phyloP scores from a whole-genome alignment of 2,888 invertebrate species.

The Nineta flava region DNA sequence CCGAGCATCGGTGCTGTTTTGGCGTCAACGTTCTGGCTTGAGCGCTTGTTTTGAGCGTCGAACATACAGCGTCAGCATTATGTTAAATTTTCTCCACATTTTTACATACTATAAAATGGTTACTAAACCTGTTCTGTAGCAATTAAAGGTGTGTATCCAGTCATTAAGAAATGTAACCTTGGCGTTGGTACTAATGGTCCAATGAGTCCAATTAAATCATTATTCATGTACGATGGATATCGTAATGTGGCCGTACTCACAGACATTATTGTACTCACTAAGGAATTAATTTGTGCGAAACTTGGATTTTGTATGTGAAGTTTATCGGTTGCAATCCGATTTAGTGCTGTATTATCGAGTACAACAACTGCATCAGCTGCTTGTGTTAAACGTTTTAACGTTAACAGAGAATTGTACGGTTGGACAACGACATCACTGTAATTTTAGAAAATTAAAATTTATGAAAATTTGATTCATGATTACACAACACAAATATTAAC shows the following conservation, averaged over 20 bases:
- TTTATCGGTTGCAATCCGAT: slow-evolving; percentile 82
- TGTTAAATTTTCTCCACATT: too few relatives aligned
- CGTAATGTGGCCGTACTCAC: slow-evolving; percentile 90
- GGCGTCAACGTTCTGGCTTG: too few relatives aligned
- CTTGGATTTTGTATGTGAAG: slow-evolving; percentile 92
- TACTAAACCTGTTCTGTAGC: slow-evolving; percentile 56
- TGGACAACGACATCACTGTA: slow-evolving; percentile 90
- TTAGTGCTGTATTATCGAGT: slow-evolving; percentile 92
- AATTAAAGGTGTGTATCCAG: slow-evolving; percentile 90
- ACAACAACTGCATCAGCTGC: slow-evolving; percentile 96
- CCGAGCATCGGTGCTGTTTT: too few relatives aligned
- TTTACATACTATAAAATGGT: too few relatives aligned
- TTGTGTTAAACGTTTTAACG: slow-evolving; percentile 83
- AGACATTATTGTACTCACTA: slow-evolving; percentile 98
- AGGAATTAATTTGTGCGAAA: slow-evolving; percentile 90
- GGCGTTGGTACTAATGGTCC: slow-evolving; percentile 95
- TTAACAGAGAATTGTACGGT: slow-evolving; percentile 90
- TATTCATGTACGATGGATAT: slow-evolving; percentile 98
- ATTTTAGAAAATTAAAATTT: not conserved
- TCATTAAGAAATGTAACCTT: slow-evolving; percentile 96
- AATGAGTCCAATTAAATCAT: slow-evolving; percentile 86
- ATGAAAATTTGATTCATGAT: not conserved
- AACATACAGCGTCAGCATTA: too few relatives aligned
- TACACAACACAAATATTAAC: not conserved
- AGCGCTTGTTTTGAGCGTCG: too few relatives aligned